phyloP scores from a whole-genome alignment of 2,113 vertebrate genomes.

The Heterotilapia buettikoferi region DNA sequence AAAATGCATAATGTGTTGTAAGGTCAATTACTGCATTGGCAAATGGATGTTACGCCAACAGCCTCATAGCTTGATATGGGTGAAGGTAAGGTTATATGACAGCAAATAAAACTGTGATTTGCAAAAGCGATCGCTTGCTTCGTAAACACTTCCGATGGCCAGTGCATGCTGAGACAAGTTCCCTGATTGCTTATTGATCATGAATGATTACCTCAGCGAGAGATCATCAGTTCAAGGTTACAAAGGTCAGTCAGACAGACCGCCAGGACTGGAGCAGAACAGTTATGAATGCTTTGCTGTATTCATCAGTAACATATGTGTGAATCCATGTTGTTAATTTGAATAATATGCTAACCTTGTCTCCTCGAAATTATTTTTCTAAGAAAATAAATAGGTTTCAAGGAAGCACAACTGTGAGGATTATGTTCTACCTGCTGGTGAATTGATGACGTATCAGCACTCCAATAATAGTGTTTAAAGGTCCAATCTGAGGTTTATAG shows the following conservation, averaged over 20 bases:
- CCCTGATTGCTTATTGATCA: constrained; percentile 75
- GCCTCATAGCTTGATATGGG: constrained; percentile 17
- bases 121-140: constrained; percentile 68
- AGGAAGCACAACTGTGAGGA: background rate
- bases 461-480: background rate
- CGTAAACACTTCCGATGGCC: constrained; percentile 63
- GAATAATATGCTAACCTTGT: background rate
- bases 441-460: background rate
- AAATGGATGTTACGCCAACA: constrained; percentile 16
- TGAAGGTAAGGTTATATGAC: constrained; percentile 53
- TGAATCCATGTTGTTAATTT: background rate
- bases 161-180: constrained; percentile 46
- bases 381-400: background rate
- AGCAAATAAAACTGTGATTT: constrained; percentile 69
- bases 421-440: background rate
- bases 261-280: background rate
- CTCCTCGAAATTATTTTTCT: background rate
- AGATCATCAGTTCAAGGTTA: constrained; percentile 47
- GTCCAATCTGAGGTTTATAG: background rate
- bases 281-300: background rate
- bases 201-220: constrained; percentile 39
- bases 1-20: constrained; percentile 29
- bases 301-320: background rate
- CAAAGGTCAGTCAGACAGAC: constrained; percentile 37
- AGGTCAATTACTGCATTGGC: constrained; percentile 45